Percentiles rank a stretch among this genome's conserved stretches.
Evolutionary conservation across 2,113 vertebrate species (phyloP).

Genomic region (Rhinolophus ferrumequinum): DNA sequence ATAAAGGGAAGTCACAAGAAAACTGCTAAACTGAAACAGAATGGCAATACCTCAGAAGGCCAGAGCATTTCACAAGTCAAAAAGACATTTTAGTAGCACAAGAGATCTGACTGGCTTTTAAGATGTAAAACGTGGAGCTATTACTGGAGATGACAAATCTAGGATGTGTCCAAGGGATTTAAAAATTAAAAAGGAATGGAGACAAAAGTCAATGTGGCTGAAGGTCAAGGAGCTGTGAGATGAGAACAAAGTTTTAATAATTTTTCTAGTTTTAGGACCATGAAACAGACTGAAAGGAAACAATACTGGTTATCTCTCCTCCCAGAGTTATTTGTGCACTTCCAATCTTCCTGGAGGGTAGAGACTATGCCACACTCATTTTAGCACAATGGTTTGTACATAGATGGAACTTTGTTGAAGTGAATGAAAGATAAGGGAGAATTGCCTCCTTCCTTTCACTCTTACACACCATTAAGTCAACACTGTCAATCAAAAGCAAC

Average conservation of each 20-base stretch:
- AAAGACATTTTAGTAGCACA: not conserved
- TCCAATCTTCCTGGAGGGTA: not conserved
- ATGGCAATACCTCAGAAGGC: not conserved
- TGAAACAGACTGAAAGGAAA: conserved; percentile 24
- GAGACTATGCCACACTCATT: not conserved
- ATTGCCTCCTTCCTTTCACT: conserved; percentile 46
- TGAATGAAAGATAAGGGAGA: conserved; percentile 42
- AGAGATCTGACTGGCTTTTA: not conserved
- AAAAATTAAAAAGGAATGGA: conserved; percentile 6
- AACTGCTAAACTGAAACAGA: not conserved
- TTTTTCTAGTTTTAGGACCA: conserved; percentile 7
- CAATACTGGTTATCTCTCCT: not conserved
- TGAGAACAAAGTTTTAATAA: not conserved
- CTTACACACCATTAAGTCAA: conserved; percentile 10
- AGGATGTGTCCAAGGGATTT: not conserved
- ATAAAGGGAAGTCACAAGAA: not conserved
- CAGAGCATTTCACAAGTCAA: not conserved
- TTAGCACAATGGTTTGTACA: not conserved
- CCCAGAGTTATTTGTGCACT: not conserved
- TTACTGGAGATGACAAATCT: not conserved
- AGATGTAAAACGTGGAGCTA: not conserved
- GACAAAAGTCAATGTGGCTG: conserved; percentile 15
- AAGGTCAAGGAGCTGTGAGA: conserved; percentile 17
- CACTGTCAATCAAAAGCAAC: conserved; percentile 62
- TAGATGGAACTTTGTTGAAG: not conserved